Conservation (phyloP, 2,113 vertebrate genomes). For the Lepus europaeus region DNA sequence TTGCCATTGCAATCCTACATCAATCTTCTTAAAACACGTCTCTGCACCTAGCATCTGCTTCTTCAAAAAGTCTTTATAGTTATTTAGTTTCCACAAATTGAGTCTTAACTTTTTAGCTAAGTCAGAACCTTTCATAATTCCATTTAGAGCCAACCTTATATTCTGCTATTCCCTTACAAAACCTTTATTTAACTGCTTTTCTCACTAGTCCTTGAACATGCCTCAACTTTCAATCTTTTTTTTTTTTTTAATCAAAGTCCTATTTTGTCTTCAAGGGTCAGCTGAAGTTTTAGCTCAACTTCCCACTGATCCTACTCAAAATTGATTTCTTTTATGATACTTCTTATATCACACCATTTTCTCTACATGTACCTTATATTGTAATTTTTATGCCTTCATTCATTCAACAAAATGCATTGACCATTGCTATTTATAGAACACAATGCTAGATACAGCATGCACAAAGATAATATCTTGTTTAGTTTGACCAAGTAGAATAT, state of each 20-base stretch:
- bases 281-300: constrained; percentile 24
- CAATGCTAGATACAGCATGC: background rate
- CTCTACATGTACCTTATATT: background rate
- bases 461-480: background rate
- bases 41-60: background rate
- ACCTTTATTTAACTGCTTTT: background rate
- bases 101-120: background rate
- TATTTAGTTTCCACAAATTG: background rate
- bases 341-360: background rate
- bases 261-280: constrained; percentile 8
- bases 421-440: background rate
- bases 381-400: background rate
- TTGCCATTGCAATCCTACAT: background rate
- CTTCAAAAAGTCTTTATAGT: background rate
- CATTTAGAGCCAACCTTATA: background rate
- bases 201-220: background rate
- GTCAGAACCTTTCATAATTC: background rate
- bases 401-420: background rate
- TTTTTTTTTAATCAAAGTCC: background rate
- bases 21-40: background rate
- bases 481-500: constrained; percentile 1
- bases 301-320: background rate
- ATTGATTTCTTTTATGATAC: background rate
- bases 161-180: constrained; percentile 6
- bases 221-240: background rate